phyloP scores from a whole-genome alignment of 2,888 invertebrate species.

The Theretra japonica region DNA sequence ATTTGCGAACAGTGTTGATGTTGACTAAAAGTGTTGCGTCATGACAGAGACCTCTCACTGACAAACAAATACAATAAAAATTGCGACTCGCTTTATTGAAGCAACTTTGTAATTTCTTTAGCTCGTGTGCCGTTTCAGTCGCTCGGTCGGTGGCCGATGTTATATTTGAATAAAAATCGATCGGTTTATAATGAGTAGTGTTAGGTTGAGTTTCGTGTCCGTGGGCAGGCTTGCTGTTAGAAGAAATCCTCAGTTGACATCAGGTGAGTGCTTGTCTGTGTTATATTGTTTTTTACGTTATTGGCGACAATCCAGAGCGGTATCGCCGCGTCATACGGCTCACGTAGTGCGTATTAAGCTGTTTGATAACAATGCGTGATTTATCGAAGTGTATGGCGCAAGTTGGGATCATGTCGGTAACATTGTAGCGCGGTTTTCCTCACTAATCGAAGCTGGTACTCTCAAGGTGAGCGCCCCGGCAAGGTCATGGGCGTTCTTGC shows the following conservation, averaged over 20 bases:
- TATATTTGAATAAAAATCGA: constrained; percentile 63
- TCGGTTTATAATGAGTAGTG: constrained; percentile 78
- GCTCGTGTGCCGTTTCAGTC: constrained; percentile 59
- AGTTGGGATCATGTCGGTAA: constrained; percentile 33
- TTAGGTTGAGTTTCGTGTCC: constrained; percentile 78
- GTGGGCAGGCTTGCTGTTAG: constrained; percentile 79
- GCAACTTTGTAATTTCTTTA: constrained; percentile 67
- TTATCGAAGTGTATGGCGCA: constrained; percentile 47
- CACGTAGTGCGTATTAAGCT: constrained; percentile 42
- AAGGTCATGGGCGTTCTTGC: constrained; percentile 41
- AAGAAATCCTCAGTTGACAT: constrained; percentile 77
- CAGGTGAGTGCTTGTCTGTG: constrained; percentile 63
- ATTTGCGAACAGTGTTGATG: constrained; percentile 73
- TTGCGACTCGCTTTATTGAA: constrained; percentile 65
- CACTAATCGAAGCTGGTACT: constrained; percentile 32
- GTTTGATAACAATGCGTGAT: constrained; percentile 77
- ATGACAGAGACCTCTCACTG: constrained; percentile 83
- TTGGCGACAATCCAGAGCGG: constrained; percentile 71
- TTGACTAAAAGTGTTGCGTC: constrained; percentile 84
- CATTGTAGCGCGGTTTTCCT: constrained; percentile 32
- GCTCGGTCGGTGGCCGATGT: constrained; percentile 71
- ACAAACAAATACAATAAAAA: constrained; percentile 84
- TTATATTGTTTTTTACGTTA: constrained; percentile 51
- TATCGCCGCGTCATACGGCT: constrained; percentile 49
- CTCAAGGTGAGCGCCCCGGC: constrained; percentile 38